Evolutionary conservation across 2,797 vertebrate species (phyloP), one percentile per base, ranked within the genome.

Genomic region (Melopsittacus undulatus): DNA sequence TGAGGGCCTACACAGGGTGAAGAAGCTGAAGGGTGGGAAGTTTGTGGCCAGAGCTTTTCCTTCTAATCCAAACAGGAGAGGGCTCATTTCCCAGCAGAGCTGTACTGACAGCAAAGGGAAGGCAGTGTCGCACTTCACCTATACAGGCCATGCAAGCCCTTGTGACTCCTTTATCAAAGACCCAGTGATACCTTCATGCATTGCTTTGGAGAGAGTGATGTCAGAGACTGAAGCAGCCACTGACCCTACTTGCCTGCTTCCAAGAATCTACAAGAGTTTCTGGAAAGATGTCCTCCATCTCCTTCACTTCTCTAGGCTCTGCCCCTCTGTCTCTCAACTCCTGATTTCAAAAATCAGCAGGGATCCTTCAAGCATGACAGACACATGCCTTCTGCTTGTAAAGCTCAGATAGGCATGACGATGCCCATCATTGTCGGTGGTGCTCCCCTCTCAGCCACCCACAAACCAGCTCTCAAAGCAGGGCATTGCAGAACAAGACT

Each of bases 171-270:
- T 24, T 86, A 49, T 62, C 45, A 88, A 30, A 83, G 38, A 36
- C 12, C 45, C 61, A 74, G 52, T 29, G 64, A 85, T 84, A 86
- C 73, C 57, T 93, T 59, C 69, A 13, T 66, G 30, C 4, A 29
- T 82, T 92, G 82, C 59, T 69, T 89, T 40, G 68, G 84, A 90
- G 89, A 95, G 78, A 68, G 57, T 75, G 73, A 78, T 95, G 52
- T 94, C 94, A 96, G 82, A 90, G 67, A 68, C 19, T 10, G 76
- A 88, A 61, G n/a, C 13, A 43, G 85, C 29, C 9, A 3, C 69
- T 48, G 66, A 88, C n/a, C 32, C 34, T 1, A 3, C 57, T 62
- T 0, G 0, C 18, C 82, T 89, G 48, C 66, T 94, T 96, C 66
- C 49, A 91, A 86, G 67, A 93, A 82, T 68, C 63, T 59, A 14